Conservation (phyloP, 2,113 vertebrate genomes). For the Onychorhynchus coronatus region DNA sequence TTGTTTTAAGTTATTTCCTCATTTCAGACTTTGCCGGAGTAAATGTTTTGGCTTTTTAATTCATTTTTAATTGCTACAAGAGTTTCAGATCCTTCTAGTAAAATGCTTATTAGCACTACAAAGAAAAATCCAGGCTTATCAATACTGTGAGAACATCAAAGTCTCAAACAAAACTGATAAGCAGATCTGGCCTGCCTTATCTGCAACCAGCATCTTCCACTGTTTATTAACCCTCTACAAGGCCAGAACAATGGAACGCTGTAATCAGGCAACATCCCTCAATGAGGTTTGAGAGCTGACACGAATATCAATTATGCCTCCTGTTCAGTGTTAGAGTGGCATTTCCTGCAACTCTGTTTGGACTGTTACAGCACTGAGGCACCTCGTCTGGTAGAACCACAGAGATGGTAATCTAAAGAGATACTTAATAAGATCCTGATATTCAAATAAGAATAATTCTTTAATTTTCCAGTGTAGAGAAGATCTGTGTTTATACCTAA, state of each 20-base stretch:
- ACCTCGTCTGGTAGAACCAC: background rate
- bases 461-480: background rate
- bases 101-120: conserved; percentile 31
- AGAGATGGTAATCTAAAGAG: background rate
- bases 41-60: background rate
- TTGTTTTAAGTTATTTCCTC: background rate
- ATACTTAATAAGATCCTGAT: background rate
- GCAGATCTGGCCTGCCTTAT: background rate
- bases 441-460: background rate
- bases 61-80: conserved; percentile 4
- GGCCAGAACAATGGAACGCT: background rate
- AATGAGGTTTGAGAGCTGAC: background rate
- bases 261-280: background rate
- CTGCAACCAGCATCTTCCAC: background rate
- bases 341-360: background rate
- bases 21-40: background rate
- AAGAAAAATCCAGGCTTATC: conserved; percentile 18
- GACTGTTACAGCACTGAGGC: background rate
- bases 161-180: background rate
- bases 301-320: background rate
- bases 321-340: background rate
- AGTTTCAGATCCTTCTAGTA: background rate
- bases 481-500: background rate
- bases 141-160: conserved; percentile 25
- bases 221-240: conserved; percentile 18